A percentile compares a stretch with the other conserved stretches of the same genome.
Conservation (phyloP, 1,140 invertebrate species). For the Rhizoglyphus robini region DNA sequence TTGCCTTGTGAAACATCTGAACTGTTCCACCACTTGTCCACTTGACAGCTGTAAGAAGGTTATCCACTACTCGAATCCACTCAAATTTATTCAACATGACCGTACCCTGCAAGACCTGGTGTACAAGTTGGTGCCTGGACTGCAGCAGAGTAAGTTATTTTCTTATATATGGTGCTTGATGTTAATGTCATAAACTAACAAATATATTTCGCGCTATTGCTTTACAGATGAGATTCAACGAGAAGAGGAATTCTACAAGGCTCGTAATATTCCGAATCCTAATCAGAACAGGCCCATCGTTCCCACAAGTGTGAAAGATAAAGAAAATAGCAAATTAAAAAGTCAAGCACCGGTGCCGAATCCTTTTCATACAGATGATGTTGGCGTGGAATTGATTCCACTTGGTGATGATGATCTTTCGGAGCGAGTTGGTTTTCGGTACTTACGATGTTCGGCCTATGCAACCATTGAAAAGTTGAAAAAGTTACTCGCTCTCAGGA, state of each 20-base stretch:
- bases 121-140: conserved; percentile 82
- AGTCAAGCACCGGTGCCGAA: too few relatives aligned
- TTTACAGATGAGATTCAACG: conserved; percentile 27
- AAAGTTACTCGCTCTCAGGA: conserved; percentile 92
- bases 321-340: conserved; percentile 61
- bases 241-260: conserved; percentile 27
- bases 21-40: conserved; percentile 92
- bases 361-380: conserved; percentile 47
- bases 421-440: conserved; percentile 68
- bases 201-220: not conserved
- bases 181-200: too few relatives aligned
- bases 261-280: conserved; percentile 27
- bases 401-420: conserved; percentile 43
- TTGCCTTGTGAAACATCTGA: conserved; percentile 88
- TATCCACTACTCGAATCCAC: conserved; percentile 89
- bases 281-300: conserved; percentile 12
- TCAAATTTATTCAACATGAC: conserved; percentile 93
- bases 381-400: conserved; percentile 74
- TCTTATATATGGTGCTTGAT: too few relatives aligned
- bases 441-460: conserved; percentile 82
- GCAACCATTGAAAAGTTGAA: conserved; percentile 92
- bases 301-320: conserved; percentile 17
- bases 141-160: conserved; percentile 55
- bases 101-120: conserved; percentile 97
- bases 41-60: conserved; percentile 69